Base-by-base conservation (phyloP, 1,140 invertebrate genomes). In the Meloidogyne floridensis region DNA sequence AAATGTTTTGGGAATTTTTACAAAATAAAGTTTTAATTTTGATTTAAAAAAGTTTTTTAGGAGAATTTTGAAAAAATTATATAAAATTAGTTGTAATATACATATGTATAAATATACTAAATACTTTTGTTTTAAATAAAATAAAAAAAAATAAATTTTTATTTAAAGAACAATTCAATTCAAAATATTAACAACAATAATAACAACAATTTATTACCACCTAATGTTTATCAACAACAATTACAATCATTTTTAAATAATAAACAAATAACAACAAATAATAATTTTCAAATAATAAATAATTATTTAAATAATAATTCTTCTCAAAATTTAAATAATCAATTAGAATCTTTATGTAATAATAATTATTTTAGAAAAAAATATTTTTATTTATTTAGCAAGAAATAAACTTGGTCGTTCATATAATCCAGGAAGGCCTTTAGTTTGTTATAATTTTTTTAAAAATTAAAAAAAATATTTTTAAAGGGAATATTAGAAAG, bases 351-450 rank as follows among this genome's bases (percentile, higher is more conserved):
- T 11, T 54, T 54, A 54, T 54, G 53, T 54, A 54, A 54, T 54
- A 10, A 2, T 65, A 65, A 65, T n/a, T 6, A 13, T 18, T 65
- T n/a, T n/a, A n/a, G n/a, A n/a, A 65, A 76, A 77, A 15, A 15
- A 13, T 54, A 13, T 51, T 47, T 56, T 56, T 32, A 69, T 11
- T 10, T 80, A 4, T 86, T 83, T 47, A 85, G 84, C 84, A 5
- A 86, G 82, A 71, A 85, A 85, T 65, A 86, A 87, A 70, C 85
- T 85, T 70, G 84, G 84, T 10, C 81, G 84, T 54, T 70, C 56
- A 15, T 86, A 86, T 69, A 87, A 87, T 80, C 83, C 86, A 0
- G 85, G 85, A 42, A 70, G 85, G 13, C 86, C 85, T 11, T 72
- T 86, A 71, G 77, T 79, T 65, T 11, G 5, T 70, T 79, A n/a